Percentiles rank a stretch among this genome's conserved stretches.
phyloP scores from a whole-genome alignment of 2,797 vertebrate genomes.

The Thamnophis elegans region DNA sequence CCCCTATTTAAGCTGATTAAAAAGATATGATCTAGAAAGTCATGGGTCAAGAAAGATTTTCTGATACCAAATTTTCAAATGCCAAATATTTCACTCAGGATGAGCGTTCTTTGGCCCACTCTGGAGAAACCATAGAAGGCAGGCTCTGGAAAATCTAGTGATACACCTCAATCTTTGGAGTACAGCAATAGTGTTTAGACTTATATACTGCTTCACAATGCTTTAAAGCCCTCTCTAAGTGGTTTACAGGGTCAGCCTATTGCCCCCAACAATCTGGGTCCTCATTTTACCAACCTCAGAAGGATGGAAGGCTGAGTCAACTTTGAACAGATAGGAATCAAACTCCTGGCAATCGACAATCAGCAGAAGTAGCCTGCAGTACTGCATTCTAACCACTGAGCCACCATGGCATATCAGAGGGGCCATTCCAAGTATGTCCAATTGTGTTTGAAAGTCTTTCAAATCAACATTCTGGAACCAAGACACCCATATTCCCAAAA shows the following conservation, averaged over 20 bases:
- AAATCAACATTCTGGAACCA: background rate
- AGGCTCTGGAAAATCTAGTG: background rate
- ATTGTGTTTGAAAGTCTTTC: background rate
- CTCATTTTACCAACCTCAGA: background rate
- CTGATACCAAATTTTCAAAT: background rate
- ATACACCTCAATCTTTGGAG: background rate
- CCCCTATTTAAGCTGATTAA: background rate
- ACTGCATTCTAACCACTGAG: background rate
- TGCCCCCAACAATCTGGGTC: background rate
- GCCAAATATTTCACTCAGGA: background rate
- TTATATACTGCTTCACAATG: too few species aligned
- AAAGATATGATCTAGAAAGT: background rate
- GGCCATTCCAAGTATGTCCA: background rate
- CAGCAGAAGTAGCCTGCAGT: background rate
- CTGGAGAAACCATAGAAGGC: background rate
- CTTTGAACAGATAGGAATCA: background rate
- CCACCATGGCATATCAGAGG: background rate
- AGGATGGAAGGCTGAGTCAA: background rate
- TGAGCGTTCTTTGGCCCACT: background rate
- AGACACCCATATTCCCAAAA: background rate
- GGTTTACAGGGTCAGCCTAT: background rate
- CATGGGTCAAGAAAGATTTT: background rate
- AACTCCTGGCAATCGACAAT: too few species aligned
- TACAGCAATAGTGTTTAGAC: too few species aligned
- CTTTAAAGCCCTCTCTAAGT: too few species aligned